These are phyloP conservation scores for Enteromius unitaeniatus DNA, from an alignment of 2,797 vertebrate genomes.

Conservation along the genomic window DNA sequence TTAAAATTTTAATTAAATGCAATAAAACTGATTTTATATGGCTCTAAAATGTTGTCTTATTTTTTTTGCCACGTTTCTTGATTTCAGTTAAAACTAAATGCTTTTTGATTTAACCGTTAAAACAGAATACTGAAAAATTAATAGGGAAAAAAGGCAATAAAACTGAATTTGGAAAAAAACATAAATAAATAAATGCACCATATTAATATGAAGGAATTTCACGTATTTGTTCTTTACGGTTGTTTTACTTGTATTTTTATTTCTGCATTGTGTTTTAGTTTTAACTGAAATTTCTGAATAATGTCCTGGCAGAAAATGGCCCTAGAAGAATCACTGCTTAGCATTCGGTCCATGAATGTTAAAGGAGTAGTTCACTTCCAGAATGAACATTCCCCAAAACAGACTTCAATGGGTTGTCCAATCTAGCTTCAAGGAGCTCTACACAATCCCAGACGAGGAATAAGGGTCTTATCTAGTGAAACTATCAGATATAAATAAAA, in stretches of 20 bases:
- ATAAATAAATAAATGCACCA: not conserved
- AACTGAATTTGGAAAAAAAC: not conserved
- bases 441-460: too few relatives aligned
- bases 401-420: too few relatives aligned
- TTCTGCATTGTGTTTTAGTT: not conserved
- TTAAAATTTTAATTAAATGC: not conserved
- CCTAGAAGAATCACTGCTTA: not conserved
- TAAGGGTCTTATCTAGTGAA: too few relatives aligned
- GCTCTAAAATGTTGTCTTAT: not conserved
- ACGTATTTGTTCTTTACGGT: not conserved
- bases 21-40: not conserved
- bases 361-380: not conserved
- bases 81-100: not conserved
- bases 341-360: not conserved
- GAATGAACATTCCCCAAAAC: too few relatives aligned
- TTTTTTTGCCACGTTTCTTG: not conserved
- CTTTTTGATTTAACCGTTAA: not conserved
- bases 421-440: too few relatives aligned
- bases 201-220: not conserved
- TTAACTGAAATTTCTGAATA: not conserved
- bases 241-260: not conserved
- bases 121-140: not conserved
- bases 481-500: too few relatives aligned
- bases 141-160: not conserved
- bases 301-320: not conserved